phyloP scores from a whole-genome alignment of 2,888 invertebrate genomes.

The Drosophila phalerata region DNA sequence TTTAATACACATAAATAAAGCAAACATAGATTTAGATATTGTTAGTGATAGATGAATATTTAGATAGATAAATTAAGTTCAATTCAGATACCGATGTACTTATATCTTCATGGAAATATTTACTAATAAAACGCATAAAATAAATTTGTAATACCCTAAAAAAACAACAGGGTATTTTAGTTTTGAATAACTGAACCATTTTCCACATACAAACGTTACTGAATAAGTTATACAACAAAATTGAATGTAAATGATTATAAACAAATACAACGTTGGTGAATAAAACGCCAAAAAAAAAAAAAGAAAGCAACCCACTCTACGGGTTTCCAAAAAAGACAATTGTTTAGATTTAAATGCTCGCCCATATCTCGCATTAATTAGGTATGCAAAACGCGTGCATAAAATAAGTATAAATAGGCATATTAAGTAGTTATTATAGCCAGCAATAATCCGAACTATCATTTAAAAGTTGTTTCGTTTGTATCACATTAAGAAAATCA shows the following conservation, averaged over 20 bases:
- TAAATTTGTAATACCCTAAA: background rate
- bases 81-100: too few relatives aligned
- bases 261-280: constrained; percentile 13
- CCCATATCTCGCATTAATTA: constrained; percentile 37
- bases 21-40: background rate
- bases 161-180: background rate
- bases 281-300: constrained; percentile 6
- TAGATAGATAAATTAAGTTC: too few relatives aligned
- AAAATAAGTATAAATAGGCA: constrained; percentile 65
- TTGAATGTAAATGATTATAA: constrained; percentile 28
- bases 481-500: background rate
- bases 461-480: constrained; percentile 22
- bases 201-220: constrained; percentile 8
- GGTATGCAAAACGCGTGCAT: constrained; percentile 73
- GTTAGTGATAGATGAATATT: background rate
- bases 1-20: too few relatives aligned
- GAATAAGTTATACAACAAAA: constrained; percentile 23
- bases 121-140: background rate
- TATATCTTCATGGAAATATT: too few relatives aligned
- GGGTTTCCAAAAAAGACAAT: constrained; percentile 14
- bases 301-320: background rate
- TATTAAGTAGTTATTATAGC: constrained; percentile 15
- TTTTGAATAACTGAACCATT: background rate
- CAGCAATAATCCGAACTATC: constrained; percentile 2
- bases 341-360: constrained; percentile 13